Base-by-base conservation (phyloP, 2,797 vertebrate species). In the Gambelia wislizenii region DNA sequence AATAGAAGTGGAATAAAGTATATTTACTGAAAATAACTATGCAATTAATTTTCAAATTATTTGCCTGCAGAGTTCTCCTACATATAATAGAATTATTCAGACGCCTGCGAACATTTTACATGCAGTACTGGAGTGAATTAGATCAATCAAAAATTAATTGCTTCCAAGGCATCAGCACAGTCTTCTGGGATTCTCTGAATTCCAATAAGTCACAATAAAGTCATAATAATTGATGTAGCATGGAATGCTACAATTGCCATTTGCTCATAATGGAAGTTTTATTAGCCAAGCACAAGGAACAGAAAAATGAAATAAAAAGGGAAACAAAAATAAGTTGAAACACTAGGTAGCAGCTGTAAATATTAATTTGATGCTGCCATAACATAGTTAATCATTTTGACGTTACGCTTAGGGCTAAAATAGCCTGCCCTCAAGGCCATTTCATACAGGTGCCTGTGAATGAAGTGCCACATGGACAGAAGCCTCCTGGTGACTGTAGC, bases 141-240 rank as follows among this genome's bases (percentile, higher is more conserved):
- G 94, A 95, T 95, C 94, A 95, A 95, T 96, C 93, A 95, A 92
- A 92, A 94, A 94, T 93, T 95, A 95, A 96, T 95, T 96, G 94
- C 92, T 92, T 96, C 91, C 89, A 89, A 92, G 84, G 92, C 96
- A 94, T 92, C 93, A 87, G 85, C 77, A 72, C 83, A 90, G 94
- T 91, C 94, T 94, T 93, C 84, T 93, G 96, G 94, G 95, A 96
- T 95, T 92, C 70, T 74, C 72, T 94, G 94, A 94, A 93, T 92
- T 87, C 89, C 90, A 88, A 79, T 93, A 87, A 95, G 95, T 94
- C 94, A 95, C 94, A 95, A 95, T 95, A 92, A 94, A 94, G 90
- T 94, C 94, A 92, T 96, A 93, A 93, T 95, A 95, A 95, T 89
- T 95, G 94, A 94, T 95, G 94, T 94, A 91, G 94, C 95, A 93